phyloP scores from a whole-genome alignment of 1,140 invertebrate genomes.

The Lordiphosa collinella region DNA sequence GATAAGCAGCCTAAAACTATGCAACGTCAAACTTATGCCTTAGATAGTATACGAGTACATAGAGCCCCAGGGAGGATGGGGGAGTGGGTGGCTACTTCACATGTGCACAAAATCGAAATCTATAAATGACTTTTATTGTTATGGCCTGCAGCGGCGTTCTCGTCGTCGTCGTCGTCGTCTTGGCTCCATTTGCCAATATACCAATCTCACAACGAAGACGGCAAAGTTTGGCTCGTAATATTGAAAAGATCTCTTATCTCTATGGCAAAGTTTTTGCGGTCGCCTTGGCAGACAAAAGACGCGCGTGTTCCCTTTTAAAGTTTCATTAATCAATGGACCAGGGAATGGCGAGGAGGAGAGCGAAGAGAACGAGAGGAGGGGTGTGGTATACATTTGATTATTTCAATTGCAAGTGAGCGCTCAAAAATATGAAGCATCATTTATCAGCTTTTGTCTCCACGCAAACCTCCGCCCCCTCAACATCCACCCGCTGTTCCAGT shows the following conservation, averaged over 20 bases:
- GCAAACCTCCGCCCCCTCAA: neutral
- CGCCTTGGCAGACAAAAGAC: slow-evolving; percentile 39
- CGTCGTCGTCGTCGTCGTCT: neutral
- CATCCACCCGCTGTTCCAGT: neutral
- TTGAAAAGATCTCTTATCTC: slow-evolving; percentile 49
- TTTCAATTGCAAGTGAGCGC: slow-evolving; percentile 59
- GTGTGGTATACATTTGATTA: slow-evolving; percentile 53
- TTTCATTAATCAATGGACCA: slow-evolving; percentile 65
- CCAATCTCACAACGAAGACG: slow-evolving; percentile 26
- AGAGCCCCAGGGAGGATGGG: neutral
- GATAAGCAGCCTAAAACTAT: slow-evolving; percentile 73
- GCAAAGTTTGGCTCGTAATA: slow-evolving; percentile 35
- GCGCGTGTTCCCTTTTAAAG: slow-evolving; percentile 68
- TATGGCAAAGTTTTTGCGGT: slow-evolving; percentile 52
- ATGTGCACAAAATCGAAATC: slow-evolving; percentile 70
- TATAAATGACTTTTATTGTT: slow-evolving; percentile 77
- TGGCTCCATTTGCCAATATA: slow-evolving; percentile 27
- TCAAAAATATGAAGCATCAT: slow-evolving; percentile 71
- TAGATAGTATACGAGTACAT: neutral
- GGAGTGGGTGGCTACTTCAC: slow-evolving; percentile 15
- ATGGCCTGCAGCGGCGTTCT: slow-evolving; percentile 54
- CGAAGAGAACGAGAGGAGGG: neutral
- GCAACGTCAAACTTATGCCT: slow-evolving; percentile 51
- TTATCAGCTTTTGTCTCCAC: slow-evolving; percentile 52
- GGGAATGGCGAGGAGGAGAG: neutral